Percentiles rank a stretch among this genome's conserved stretches.
These are phyloP conservation scores for Galagoides demidoff DNA, from an alignment of 2,797 vertebrate species.

Conservation along the genomic window DNA sequence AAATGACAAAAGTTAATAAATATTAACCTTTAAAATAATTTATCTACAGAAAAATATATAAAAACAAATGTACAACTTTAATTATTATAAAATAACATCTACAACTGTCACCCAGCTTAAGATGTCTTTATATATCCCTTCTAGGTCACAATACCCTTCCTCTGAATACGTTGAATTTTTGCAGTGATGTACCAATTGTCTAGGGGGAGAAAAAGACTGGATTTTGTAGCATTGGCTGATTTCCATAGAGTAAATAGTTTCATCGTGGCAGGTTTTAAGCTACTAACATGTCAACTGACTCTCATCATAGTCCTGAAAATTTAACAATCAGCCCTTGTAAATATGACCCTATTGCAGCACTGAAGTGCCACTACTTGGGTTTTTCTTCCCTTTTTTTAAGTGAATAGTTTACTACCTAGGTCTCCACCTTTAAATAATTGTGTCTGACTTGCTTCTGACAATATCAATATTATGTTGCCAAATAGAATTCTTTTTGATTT, in stretches of 20 bases:
- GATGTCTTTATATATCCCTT: background rate
- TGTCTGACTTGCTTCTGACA: background rate
- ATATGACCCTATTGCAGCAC: background rate
- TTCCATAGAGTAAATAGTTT: background rate
- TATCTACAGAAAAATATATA: background rate
- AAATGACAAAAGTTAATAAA: background rate
- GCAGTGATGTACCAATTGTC: background rate
- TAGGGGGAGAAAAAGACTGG: background rate
- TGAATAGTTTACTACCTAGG: background rate
- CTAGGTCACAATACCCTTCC: background rate
- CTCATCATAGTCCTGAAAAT: background rate
- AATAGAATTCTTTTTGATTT: background rate
- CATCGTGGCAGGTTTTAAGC: background rate
- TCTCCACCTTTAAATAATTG: background rate
- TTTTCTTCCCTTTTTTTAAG: background rate
- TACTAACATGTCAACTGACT: background rate
- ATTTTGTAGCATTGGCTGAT: background rate
- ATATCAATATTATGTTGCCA: background rate
- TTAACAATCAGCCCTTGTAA: background rate
- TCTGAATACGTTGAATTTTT: background rate
- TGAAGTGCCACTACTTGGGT: background rate
- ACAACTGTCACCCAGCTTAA: background rate
- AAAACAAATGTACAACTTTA: background rate
- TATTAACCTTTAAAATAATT: background rate
- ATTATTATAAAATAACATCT: background rate